Base-by-base conservation (phyloP, 2,113 vertebrate species). In the Eleginops maclovinus region DNA sequence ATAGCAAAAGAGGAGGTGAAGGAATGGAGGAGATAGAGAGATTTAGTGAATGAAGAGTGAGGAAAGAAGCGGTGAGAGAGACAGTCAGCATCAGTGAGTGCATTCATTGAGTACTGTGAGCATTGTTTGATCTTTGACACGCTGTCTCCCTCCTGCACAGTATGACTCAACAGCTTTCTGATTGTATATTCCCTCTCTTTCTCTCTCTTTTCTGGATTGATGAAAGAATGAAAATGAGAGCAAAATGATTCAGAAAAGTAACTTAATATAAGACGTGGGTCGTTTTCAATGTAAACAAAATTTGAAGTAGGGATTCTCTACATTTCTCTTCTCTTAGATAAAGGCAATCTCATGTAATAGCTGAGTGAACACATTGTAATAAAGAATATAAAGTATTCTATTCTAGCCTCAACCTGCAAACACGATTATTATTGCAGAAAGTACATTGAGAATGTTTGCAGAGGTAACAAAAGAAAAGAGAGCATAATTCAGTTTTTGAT, bases 111-210 rank as follows among this genome's bases (percentile, higher is more conserved):
- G 66, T 24, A 77, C 67, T 17, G 62, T 55, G 61, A 63, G 78
- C 59, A 40, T 75, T 43, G 83, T 86, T 84, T 88, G 82, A 87
- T 85, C 77, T 68, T 75, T 46, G 61, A 72, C 79, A 76, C 16
- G 59, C 31, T 24, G 58, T 72, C 77, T 85, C 53, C 55, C 75
- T 85, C 73, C 75, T 72, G 53, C 81, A 75, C 72, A 46, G 72
- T 68, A 59, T 89, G 90, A 90, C 79, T 87, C 75, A 87, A 81
- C 81, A 71, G 71, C 75, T 85, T 81, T 88, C 76, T 56, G 63
- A 43, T 68, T 66, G 55, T 72, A 14, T 67, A 49, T 79, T 83
- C 62, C 44, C 26, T 70, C 53, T 55, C 0, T 75, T 66, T 63
- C 31, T 60, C 26, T 71, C 19, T 40, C 50, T 72, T 59, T 44